These are phyloP conservation scores for Melitaea cinxia DNA, from an alignment of 1,140 invertebrate species.

Conservation along the genomic window DNA sequence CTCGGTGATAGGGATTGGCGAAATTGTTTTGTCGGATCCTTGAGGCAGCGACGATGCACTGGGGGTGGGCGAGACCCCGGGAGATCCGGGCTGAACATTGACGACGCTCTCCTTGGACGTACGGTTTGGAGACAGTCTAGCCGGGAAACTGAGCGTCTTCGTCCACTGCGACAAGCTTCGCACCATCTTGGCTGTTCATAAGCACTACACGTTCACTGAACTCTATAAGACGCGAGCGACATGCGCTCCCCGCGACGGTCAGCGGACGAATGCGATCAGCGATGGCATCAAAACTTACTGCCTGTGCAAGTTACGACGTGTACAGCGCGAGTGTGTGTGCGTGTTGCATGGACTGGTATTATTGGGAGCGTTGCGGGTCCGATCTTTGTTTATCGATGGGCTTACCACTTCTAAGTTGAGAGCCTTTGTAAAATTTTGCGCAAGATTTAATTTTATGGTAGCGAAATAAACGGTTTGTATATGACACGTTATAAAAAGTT, in stretches of 20 bases:
- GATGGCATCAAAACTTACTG: slow-evolving; percentile 49
- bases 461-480: background rate
- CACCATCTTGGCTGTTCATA: slow-evolving; percentile 85
- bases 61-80: slow-evolving; percentile 77
- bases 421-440: slow-evolving; percentile 39
- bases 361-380: slow-evolving; percentile 46
- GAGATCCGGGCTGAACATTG: slow-evolving; percentile 77
- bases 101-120: slow-evolving; percentile 86
- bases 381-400: slow-evolving; percentile 65
- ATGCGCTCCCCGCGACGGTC: slow-evolving; percentile 54
- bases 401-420: slow-evolving; percentile 44
- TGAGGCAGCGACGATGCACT: slow-evolving; percentile 79
- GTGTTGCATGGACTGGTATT: slow-evolving; percentile 50
- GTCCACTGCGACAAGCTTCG: slow-evolving; percentile 93
- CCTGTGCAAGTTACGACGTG: slow-evolving; percentile 68
- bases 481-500: background rate
- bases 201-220: slow-evolving; percentile 71
- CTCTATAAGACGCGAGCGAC: slow-evolving; percentile 54
- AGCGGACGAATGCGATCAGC: slow-evolving; percentile 66
- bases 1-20: slow-evolving; percentile 83
- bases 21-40: slow-evolving; percentile 76
- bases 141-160: slow-evolving; percentile 92
- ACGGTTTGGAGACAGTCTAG: slow-evolving; percentile 89
- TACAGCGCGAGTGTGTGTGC: slow-evolving; percentile 33
- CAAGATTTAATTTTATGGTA: slow-evolving; percentile 20